A percentile compares a stretch with the other conserved stretches of the same genome.
phyloP scores from a whole-genome alignment of 1,140 invertebrate genomes.

The Ephestia elutella region DNA sequence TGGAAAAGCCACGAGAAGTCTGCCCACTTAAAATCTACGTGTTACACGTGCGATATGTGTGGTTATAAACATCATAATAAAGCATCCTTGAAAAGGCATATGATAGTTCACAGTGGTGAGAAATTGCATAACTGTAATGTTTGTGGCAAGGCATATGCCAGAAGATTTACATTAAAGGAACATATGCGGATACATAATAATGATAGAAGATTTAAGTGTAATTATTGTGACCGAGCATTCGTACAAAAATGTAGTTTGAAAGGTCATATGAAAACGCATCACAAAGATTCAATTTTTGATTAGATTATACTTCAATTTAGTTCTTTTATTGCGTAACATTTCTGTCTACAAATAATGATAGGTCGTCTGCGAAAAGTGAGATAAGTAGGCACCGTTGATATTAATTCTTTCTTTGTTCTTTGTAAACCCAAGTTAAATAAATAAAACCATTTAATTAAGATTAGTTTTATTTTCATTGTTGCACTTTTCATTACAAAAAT shows the following conservation, averaged over 20 bases:
- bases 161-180: constrained; percentile 78
- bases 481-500: too few species aligned
- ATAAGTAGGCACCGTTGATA: too few species aligned
- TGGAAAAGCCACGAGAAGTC: constrained; percentile 19
- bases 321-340: too few species aligned
- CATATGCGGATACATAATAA: constrained; percentile 78
- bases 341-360: too few species aligned
- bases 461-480: too few species aligned
- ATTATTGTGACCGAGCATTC: constrained; percentile 62
- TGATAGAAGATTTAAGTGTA: constrained; percentile 58
- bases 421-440: too few species aligned
- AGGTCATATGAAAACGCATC: constrained; percentile 33
- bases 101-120: constrained; percentile 77
- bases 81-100: constrained; percentile 56
- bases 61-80: constrained; percentile 23
- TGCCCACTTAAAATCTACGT: constrained; percentile 22
- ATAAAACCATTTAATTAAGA: too few species aligned
- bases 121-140: constrained; percentile 64
- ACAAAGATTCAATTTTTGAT: constrained; percentile 14
- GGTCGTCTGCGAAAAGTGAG: too few species aligned
- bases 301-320: neutral
- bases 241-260: constrained; percentile 38
- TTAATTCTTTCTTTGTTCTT: too few species aligned
- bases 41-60: constrained; percentile 36
- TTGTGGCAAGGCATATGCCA: constrained; percentile 75